A percentile compares a stretch with the other conserved stretches of the same genome.
phyloP scores from a whole-genome alignment of 1,140 invertebrate genomes.

The Aphidius ervi region DNA sequence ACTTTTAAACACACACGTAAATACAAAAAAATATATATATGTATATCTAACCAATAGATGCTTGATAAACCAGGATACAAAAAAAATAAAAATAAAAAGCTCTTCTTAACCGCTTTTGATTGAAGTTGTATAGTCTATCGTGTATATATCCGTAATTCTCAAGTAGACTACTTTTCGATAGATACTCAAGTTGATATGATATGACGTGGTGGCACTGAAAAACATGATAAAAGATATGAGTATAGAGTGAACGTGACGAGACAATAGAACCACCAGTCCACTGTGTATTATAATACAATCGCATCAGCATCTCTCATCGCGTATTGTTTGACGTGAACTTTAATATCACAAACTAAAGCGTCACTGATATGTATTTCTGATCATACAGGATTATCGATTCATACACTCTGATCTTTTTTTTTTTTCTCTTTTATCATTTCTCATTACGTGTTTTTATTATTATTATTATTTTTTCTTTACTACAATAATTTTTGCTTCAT shows the following conservation, averaged over 20 bases:
- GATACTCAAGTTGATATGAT: constrained; percentile 52
- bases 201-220: constrained; percentile 40
- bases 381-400: constrained; percentile 5
- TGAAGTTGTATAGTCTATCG: too few relatives aligned
- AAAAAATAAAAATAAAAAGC: too few relatives aligned
- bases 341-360: constrained; percentile 38
- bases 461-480: too few relatives aligned
- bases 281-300: constrained; percentile 49
- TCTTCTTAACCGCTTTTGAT: too few relatives aligned
- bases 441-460: too few relatives aligned
- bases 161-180: constrained; percentile 44
- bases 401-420: not conserved
- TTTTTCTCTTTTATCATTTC: not conserved
- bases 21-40: too few relatives aligned
- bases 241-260: constrained; percentile 54
- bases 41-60: too few relatives aligned
- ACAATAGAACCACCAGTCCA: constrained; percentile 52
- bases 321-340: constrained; percentile 49
- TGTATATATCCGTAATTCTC: too few relatives aligned
- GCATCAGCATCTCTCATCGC: constrained; percentile 52
- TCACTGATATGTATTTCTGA: constrained; percentile 29
- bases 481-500: too few relatives aligned
- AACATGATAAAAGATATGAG: constrained; percentile 53
- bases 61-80: too few relatives aligned
- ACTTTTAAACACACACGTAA: too few relatives aligned